Conservation (phyloP, 2,113 vertebrate species). For the Scomber japonicus region DNA sequence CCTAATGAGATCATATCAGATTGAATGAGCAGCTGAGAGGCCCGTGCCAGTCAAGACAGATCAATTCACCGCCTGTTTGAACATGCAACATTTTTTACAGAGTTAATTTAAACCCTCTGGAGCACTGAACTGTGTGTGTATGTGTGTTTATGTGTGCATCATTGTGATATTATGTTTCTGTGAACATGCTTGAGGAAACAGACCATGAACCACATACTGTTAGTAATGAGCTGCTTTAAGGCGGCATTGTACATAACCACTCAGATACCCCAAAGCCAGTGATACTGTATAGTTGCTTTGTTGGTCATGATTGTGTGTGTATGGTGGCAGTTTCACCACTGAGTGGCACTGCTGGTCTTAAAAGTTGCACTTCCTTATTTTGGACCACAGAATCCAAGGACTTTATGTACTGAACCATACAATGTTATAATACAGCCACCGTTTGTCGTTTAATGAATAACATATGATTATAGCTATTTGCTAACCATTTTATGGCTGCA, state of each 20-base stretch:
- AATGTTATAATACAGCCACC: not conserved
- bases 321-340: constrained; percentile 47
- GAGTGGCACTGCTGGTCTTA: constrained; percentile 60
- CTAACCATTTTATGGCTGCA: not conserved
- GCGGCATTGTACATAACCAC: not conserved
- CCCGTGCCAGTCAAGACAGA: constrained; percentile 18
- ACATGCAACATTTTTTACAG: constrained; percentile 59
- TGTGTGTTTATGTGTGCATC: not conserved
- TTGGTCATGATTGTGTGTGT: not conserved
- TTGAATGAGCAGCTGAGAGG: not conserved
- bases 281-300: not conserved
- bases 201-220: constrained; percentile 1
- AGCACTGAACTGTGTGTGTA: constrained; percentile 6
- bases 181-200: constrained; percentile 36
- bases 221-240: not conserved
- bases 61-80: constrained; percentile 52
- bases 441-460: not conserved
- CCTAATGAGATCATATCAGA: not conserved
- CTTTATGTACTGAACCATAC: not conserved
- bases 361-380: constrained; percentile 23
- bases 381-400: constrained; percentile 1
- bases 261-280: not conserved
- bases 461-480: not conserved
- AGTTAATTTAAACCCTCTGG: constrained; percentile 38
- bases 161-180: constrained; percentile 18